Base-by-base conservation (phyloP, 2,888 invertebrate species). In the Pandemis corylana region DNA sequence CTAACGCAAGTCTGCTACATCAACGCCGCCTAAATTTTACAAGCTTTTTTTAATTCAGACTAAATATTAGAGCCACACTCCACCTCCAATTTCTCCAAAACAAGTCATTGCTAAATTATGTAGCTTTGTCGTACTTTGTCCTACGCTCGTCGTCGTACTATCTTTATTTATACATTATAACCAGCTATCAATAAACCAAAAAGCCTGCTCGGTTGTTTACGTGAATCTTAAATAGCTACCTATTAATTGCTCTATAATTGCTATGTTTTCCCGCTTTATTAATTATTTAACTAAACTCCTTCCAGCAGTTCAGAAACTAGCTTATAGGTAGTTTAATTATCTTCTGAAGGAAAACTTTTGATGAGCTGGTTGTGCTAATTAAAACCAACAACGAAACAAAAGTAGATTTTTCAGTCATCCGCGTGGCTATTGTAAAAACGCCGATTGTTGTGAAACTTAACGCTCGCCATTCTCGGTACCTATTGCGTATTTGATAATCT, bases 251-350 rank as follows among this genome's bases (percentile, higher is more conserved):
- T n/a, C 4, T n/a, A 12, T 56, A 44, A 15, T 46, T 49, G 36
- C 36, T 69, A 62, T 49, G 62, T 68, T 62, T 70, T 46, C 15
- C 63, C 28, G 28, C 61, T 20, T 7, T 51, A 44, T 9, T 44
- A 44, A 41, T 61, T 61, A 46, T 61, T 46, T 49, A n/a, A 68
- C 46, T 7, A 15, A 69, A 46, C 28, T 10, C 15, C 2, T 28
- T 70, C 70, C 51, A 41, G 5, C 15, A 13, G 44, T 53, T 51
- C 13, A 51, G 5, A 51, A 12, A n/a, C 51, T 51, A 6, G 9
- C 28, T 12, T 46, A 10, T n/a, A 51, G 5, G 0, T 51, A 6
- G 6, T 56, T 56, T 6, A 56, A 9, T 3, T 56, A 5, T 2
- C 7, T 51, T 51, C 6, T 7, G 13, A 46, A 4, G 13, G 1